phyloP scores from a whole-genome alignment of 2,888 invertebrate genomes.

The Graphium colonna region DNA sequence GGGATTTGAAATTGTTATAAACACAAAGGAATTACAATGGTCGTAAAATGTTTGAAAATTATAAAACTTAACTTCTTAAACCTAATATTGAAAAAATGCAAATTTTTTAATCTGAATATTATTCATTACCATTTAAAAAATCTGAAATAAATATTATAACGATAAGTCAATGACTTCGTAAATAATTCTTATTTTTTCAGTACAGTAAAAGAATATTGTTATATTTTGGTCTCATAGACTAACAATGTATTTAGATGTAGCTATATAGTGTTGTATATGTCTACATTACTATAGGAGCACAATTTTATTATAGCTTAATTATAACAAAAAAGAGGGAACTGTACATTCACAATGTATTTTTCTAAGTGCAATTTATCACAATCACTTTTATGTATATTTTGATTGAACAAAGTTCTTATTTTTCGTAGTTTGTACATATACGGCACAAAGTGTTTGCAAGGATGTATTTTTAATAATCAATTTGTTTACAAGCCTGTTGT shows the following conservation, averaged over 20 bases:
- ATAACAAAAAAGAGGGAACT: constrained; percentile 7
- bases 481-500: constrained; percentile 6
- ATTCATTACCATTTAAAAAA: constrained; percentile 8
- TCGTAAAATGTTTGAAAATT: constrained; percentile 2
- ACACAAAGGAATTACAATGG: not conserved
- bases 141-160: not conserved
- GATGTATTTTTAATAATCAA: not conserved
- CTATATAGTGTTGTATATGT: not conserved
- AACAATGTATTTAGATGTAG: constrained; percentile 1
- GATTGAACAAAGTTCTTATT: constrained; percentile 67
- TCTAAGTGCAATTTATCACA: constrained; percentile 35
- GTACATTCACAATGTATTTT: constrained; percentile 17
- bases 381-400: constrained; percentile 52
- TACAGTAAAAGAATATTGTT: constrained; percentile 1
- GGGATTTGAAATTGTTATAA: not conserved
- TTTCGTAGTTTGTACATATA: constrained; percentile 29
- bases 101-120: not conserved
- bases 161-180: not conserved
- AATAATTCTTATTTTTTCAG: not conserved
- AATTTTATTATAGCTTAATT: constrained; percentile 16
- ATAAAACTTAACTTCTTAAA: not conserved
- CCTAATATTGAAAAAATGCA: not conserved
- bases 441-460: constrained; percentile 32
- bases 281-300: constrained; percentile 1
- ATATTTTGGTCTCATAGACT: constrained; percentile 18